Conservation (phyloP, 2,113 vertebrate genomes). For the Trematocara zebra region DNA sequence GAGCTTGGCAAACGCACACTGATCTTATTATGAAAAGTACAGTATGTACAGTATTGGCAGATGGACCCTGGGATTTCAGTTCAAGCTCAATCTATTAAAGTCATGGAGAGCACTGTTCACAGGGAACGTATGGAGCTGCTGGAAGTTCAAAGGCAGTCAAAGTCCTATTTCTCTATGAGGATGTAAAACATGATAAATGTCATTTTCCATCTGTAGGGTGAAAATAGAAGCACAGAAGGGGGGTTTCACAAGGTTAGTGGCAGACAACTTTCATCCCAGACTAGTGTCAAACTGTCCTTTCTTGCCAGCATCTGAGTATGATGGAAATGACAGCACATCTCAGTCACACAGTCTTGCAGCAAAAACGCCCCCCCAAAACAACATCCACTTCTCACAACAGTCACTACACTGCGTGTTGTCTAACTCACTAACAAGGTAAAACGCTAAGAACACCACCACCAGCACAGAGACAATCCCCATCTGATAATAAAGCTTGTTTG, state of each 20-base stretch:
- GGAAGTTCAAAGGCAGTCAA: background rate
- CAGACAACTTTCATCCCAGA: background rate
- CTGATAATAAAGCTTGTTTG: background rate
- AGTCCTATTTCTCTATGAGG: background rate
- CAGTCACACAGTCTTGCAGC: background rate
- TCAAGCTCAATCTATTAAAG: background rate
- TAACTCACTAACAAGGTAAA: background rate
- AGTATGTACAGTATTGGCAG: background rate
- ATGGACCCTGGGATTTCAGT: background rate
- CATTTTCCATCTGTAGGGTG: background rate
- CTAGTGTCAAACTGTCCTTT: slow-evolving; percentile 37
- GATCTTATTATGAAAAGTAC: background rate
- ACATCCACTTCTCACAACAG: background rate
- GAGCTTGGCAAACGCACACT: background rate
- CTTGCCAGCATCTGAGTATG: slow-evolving; percentile 17
- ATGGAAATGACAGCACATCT: slow-evolving; percentile 47
- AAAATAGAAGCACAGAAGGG: background rate
- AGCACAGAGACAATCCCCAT: background rate
- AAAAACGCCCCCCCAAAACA: background rate
- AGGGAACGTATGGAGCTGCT: background rate
- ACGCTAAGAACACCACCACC: background rate
- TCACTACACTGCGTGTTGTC: background rate
- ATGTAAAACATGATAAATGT: background rate
- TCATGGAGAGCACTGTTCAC: background rate
- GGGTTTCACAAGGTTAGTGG: background rate